These are phyloP conservation scores for Drepana arcuata DNA, from an alignment of 1,140 invertebrate species.

Conservation along the genomic window DNA sequence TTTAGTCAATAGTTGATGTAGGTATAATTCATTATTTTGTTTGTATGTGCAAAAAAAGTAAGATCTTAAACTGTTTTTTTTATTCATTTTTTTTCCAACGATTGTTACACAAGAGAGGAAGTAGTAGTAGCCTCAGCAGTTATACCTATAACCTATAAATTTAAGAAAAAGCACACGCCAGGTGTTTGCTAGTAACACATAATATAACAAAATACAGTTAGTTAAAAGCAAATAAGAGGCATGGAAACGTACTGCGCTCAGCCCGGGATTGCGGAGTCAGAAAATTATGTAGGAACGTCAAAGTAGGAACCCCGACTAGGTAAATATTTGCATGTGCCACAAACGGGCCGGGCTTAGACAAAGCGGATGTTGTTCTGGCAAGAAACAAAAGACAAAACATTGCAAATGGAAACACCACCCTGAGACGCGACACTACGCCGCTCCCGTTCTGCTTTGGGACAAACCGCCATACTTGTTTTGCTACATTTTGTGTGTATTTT, in stretches of 20 bases:
- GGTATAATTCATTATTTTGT: no score
- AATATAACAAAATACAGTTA: not conserved
- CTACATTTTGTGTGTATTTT: conserved; percentile 8
- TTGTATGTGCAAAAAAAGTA: no score
- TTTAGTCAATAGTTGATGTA: no score
- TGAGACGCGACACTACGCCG: conserved; percentile 10
- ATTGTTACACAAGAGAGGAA: not conserved
- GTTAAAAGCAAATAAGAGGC: not conserved
- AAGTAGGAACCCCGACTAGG: conserved; percentile 35
- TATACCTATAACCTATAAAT: conserved; percentile 1
- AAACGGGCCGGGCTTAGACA: conserved; percentile 36
- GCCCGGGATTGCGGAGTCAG: conserved; percentile 18
- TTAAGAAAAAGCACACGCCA: not conserved
- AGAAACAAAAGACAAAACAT: conserved; percentile 54
- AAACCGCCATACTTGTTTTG: not conserved
- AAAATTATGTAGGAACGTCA: conserved; percentile 32
- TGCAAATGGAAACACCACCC: conserved; percentile 35
- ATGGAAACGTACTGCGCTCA: not conserved
- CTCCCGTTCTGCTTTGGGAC: conserved; percentile 1
- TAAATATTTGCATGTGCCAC: conserved; percentile 48
- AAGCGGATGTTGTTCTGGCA: conserved; percentile 41
- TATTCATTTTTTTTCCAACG: no score
- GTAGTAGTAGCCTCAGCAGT: conserved; percentile 1
- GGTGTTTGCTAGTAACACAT: not conserved
- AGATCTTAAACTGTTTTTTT: no score